These are phyloP conservation scores for Tachycineta bicolor DNA, from an alignment of 2,113 vertebrate species.

Conservation along the genomic window DNA sequence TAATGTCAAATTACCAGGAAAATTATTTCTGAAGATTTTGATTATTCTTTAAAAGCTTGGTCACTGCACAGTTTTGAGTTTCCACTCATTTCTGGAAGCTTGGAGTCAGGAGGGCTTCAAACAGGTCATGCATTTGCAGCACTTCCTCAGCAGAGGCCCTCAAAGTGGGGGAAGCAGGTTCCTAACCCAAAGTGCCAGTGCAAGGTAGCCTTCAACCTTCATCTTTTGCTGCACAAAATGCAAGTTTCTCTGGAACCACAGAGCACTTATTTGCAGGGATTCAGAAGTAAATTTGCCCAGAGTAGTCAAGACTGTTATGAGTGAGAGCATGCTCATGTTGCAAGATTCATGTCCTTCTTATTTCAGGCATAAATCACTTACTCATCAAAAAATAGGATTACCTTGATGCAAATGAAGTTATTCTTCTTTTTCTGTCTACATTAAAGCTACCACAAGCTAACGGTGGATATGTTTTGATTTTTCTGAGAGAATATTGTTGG, in stretches of 20 bases:
- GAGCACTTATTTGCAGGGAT: not conserved
- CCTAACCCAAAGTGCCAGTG: not conserved
- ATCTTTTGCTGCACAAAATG: not conserved
- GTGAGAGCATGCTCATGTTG: rapidly evolving
- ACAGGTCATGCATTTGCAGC: not conserved
- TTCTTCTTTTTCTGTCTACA: not conserved
- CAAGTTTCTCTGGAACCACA: not conserved
- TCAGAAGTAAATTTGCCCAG: not conserved
- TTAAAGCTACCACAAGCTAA: not conserved
- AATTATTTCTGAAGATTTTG: not conserved
- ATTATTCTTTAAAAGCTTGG: not conserved
- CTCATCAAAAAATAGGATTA: not conserved
- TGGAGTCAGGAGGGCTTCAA: not conserved
- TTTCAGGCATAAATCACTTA: not conserved
- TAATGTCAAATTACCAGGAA: not conserved
- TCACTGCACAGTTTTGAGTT: not conserved
- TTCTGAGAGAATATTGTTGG: not conserved
- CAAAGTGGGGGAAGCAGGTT: not conserved
- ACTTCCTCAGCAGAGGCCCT: not conserved
- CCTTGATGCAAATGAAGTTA: not conserved
- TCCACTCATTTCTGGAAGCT: not conserved
- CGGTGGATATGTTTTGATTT: not conserved
- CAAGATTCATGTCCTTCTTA: not conserved
- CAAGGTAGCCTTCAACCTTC: not conserved
- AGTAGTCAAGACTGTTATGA: not conserved